Percentiles rank a stretch among this genome's conserved stretches.
These are phyloP conservation scores for Holotrichia oblita DNA, from an alignment of 1,140 invertebrate genomes.

Conservation along the genomic window DNA sequence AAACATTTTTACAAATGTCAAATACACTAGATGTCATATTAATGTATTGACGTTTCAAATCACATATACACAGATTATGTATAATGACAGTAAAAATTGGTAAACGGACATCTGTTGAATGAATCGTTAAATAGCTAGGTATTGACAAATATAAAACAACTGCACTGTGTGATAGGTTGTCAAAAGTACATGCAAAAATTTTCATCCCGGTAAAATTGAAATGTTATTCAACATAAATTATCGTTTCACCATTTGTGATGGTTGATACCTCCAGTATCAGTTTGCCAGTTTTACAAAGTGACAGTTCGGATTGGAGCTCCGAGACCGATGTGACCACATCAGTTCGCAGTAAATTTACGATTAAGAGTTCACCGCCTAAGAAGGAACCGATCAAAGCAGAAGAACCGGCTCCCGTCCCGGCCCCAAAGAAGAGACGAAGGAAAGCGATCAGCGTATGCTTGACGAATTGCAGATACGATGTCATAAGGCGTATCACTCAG, in stretches of 20 bases:
- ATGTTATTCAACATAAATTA: conserved; percentile 35
- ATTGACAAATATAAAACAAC: conserved; percentile 25
- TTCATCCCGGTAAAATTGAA: conserved; percentile 42
- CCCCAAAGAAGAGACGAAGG: conserved; percentile 51
- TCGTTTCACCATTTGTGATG: conserved; percentile 44
- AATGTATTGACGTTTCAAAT: too few species aligned
- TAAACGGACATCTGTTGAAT: background rate
- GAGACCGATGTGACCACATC: conserved; percentile 20
- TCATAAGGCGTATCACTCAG: conserved; percentile 74
- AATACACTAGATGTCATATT: too few species aligned
- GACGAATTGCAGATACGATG: conserved; percentile 78
- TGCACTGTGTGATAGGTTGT: conserved; percentile 23
- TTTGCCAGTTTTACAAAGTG: conserved; percentile 47
- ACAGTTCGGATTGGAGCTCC: conserved; percentile 48
- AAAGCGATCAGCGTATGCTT: conserved; percentile 70
- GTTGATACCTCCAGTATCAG: conserved; percentile 49
- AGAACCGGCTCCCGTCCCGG: background rate
- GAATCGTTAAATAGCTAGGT: background rate
- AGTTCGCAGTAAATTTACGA: conserved; percentile 15
- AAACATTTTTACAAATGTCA: too few species aligned
- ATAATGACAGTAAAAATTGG: too few species aligned
- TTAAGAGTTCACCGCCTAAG: background rate
- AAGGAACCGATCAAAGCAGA: conserved; percentile 31
- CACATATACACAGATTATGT: too few species aligned
- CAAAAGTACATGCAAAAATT: conserved; percentile 40